These are phyloP conservation scores for Epizoanthus ramosus DNA, from an alignment of 92 coral and sea anemone genomes.

Conservation along the genomic window DNA sequence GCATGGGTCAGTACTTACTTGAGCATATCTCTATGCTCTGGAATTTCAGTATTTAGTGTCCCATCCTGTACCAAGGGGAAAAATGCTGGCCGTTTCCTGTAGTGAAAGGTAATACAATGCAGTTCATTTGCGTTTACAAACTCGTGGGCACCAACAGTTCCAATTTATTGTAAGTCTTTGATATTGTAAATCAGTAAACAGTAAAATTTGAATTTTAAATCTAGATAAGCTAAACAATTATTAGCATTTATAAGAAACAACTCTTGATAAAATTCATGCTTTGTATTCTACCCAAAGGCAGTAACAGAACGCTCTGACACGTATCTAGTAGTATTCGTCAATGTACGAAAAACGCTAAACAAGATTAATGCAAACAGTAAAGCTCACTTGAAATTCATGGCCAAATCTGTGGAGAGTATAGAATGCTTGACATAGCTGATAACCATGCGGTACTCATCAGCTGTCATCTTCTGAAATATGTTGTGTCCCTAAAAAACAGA, in stretches of 20 bases:
- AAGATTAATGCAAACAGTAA: too few species aligned
- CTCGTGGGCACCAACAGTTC: not conserved
- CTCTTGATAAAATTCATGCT: too few species aligned
- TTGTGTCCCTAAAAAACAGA: slow-evolving; percentile 81
- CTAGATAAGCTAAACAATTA: too few species aligned
- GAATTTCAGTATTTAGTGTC: slow-evolving; percentile 71
- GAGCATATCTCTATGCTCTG: slow-evolving; percentile 94
- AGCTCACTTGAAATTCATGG: slow-evolving; percentile 92
- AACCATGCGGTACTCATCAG: slow-evolving; percentile 93
- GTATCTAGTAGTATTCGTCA: too few species aligned
- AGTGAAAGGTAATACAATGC: not conserved
- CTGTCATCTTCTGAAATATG: slow-evolving; percentile 92
- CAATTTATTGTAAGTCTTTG: too few species aligned
- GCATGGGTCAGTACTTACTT: slow-evolving; percentile 62
- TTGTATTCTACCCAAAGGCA: too few species aligned
- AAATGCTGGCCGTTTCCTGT: slow-evolving; percentile 90
- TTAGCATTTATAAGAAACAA: too few species aligned
- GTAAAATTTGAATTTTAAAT: too few species aligned
- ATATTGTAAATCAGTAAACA: too few species aligned
- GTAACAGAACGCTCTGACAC: too few species aligned
- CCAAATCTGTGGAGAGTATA: slow-evolving; percentile 95
- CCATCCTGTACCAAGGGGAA: slow-evolving; percentile 90
- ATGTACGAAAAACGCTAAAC: not conserved
- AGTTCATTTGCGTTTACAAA: not conserved
- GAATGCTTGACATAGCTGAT: slow-evolving; percentile 96